Percentiles rank a stretch among this genome's conserved stretches.
phyloP scores from a whole-genome alignment of 37 sponge, comb jelly and placozoan species.

The Lycopodina hypogea region DNA sequence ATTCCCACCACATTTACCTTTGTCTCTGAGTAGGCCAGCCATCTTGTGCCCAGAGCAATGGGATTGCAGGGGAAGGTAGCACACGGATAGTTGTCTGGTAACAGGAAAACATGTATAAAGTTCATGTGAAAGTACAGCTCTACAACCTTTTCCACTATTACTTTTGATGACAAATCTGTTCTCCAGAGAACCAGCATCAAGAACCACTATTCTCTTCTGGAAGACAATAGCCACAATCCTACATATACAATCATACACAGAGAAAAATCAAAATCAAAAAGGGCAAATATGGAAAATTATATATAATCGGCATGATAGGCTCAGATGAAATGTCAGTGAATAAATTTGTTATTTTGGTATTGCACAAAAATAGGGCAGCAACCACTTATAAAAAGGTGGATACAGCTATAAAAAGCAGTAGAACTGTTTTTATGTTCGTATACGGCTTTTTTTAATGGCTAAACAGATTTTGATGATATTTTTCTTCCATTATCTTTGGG shows the following conservation, averaged over 20 bases:
- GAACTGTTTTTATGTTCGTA: too few relatives aligned
- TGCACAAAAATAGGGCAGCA: neutral
- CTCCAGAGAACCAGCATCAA: conserved; percentile 58
- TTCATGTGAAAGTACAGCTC: too few relatives aligned
- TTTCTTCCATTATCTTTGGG: too few relatives aligned
- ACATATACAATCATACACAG: neutral
- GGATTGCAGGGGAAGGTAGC: conserved; percentile 70
- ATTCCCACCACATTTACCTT: too few relatives aligned
- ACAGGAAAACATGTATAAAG: neutral
- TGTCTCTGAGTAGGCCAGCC: conserved; percentile 87
- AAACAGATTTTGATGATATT: too few relatives aligned
- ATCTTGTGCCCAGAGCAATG: conserved; percentile 79
- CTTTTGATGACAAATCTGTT: conserved; percentile 57
- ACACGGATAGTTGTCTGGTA: conserved; percentile 53
- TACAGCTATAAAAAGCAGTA: too few relatives aligned
- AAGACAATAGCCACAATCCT: conserved; percentile 62
- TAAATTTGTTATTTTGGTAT: neutral
- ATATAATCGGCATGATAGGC: neutral
- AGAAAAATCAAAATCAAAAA: neutral
- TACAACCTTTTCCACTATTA: too few relatives aligned
- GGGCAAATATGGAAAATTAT: neutral
- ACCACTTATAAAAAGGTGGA: too few relatives aligned
- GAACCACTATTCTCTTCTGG: conserved; percentile 55
- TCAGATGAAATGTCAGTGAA: neutral
- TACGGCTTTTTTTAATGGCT: too few relatives aligned